These are phyloP conservation scores for Gastracanthus pulcherrimus DNA, from an alignment of 2,888 invertebrate species.

Conservation along the genomic window DNA sequence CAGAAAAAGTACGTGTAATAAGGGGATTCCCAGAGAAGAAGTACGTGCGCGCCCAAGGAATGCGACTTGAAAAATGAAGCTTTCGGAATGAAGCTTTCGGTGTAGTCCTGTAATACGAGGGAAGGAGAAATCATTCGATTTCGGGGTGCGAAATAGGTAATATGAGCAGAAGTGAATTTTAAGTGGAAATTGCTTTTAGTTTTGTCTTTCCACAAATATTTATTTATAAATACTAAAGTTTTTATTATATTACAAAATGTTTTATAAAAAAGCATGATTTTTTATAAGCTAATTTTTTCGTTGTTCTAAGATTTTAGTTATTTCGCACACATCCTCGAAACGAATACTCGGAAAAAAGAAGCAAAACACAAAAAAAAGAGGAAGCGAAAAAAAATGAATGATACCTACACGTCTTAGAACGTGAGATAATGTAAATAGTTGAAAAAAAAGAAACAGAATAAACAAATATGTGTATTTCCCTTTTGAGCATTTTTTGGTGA, in stretches of 20 bases:
- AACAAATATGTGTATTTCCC: conserved; percentile 13
- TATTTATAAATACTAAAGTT: no score
- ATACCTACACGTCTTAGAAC: background rate
- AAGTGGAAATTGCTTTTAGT: background rate
- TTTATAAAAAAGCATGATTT: background rate
- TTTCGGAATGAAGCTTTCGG: background rate
- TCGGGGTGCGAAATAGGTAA: background rate
- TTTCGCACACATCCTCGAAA: background rate
- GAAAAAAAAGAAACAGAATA: no score
- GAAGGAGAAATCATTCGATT: background rate
- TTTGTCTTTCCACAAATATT: background rate
- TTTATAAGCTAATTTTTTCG: no score
- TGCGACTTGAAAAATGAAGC: conserved; percentile 39
- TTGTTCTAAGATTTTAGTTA: no score
- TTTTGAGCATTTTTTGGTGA: conserved; percentile 32
- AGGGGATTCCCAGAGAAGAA: conserved; percentile 5
- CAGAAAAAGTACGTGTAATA: background rate
- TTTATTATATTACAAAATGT: background rate
- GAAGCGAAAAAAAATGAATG: no score
- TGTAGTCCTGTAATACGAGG: background rate
- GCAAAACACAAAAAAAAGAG: background rate
- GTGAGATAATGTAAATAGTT: conserved; percentile 22
- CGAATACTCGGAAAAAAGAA: background rate
- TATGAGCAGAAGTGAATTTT: background rate
- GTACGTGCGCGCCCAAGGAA: background rate